Percentiles rank a stretch among this genome's conserved stretches.
Conservation (phyloP, 2,113 vertebrate species). For the Pseudorhombus dupliciocellatus region DNA sequence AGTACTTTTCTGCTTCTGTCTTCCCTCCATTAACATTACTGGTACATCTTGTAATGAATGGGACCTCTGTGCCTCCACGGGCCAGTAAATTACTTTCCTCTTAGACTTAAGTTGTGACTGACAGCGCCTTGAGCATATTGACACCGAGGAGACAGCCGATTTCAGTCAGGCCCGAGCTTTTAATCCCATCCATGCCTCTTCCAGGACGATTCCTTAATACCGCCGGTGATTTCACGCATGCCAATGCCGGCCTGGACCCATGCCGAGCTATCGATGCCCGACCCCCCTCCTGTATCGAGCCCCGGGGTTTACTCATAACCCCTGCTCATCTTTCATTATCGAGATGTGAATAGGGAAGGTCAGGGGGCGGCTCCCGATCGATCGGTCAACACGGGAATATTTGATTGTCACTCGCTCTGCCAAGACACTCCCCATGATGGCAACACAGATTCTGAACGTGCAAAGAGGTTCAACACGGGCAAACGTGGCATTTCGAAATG, state of each 20-base stretch:
- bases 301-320: slow-evolving; percentile 71
- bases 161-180: slow-evolving; percentile 62
- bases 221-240: slow-evolving; percentile 64
- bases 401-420: slow-evolving; percentile 68
- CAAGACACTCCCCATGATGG: slow-evolving; percentile 47
- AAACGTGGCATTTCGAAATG: slow-evolving; percentile 10
- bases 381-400: slow-evolving; percentile 73
- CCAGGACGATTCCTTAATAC: slow-evolving; percentile 68
- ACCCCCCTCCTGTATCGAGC: slow-evolving; percentile 57
- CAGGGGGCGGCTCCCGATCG: slow-evolving; percentile 55
- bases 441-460: slow-evolving; percentile 46
- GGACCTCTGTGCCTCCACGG: slow-evolving; percentile 35
- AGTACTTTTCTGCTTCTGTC: not conserved
- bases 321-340: slow-evolving; percentile 74
- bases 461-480: slow-evolving; percentile 6
- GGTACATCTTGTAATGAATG: slow-evolving; percentile 46
- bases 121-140: slow-evolving; percentile 63
- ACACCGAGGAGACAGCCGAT: slow-evolving; percentile 58
- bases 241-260: slow-evolving; percentile 64
- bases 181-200: slow-evolving; percentile 73
- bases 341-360: slow-evolving; percentile 74
- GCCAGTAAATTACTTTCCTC: slow-evolving; percentile 69
- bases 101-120: slow-evolving; percentile 59
- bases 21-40: not conserved
- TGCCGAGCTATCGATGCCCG: slow-evolving; percentile 65